Conservation (phyloP, 2,113 vertebrate genomes). For the Chitala chitala region DNA sequence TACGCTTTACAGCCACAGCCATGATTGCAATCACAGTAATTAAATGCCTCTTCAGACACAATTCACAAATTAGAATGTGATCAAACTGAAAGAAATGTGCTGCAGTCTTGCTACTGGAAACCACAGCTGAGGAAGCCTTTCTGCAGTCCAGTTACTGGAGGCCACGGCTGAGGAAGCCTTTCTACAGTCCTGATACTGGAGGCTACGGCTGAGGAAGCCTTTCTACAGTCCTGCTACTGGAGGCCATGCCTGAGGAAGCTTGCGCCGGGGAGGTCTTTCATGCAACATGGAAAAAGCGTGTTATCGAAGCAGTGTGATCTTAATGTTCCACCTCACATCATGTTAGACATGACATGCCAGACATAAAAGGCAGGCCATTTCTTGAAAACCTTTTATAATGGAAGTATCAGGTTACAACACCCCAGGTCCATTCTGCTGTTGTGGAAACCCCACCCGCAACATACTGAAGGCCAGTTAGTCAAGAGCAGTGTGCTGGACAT, state of each 20-base stretch:
- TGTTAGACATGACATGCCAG: neutral
- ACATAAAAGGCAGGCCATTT: neutral
- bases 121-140: too few species aligned
- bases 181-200: too few species aligned
- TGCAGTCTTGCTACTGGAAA: neutral
- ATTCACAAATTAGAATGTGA: too few species aligned
- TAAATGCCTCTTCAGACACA: neutral
- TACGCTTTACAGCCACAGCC: too few species aligned
- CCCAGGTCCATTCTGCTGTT: neutral
- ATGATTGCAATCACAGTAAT: too few species aligned
- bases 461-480: neutral
- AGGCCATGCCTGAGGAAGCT: too few species aligned
- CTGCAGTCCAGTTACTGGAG: too few species aligned
- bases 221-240: too few species aligned
- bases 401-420: neutral
- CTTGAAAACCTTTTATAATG: neutral
- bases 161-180: neutral
- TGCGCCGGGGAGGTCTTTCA: too few species aligned
- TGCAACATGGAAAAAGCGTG: neutral
- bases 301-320: neutral
- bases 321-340: neutral
- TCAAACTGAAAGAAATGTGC: neutral
- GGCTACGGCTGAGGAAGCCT: neutral
- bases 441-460: neutral
- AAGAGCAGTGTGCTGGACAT: neutral